Evolutionary conservation across 2,888 invertebrate species (phyloP).

Genomic region (Nephrotoma guestfalica): DNA sequence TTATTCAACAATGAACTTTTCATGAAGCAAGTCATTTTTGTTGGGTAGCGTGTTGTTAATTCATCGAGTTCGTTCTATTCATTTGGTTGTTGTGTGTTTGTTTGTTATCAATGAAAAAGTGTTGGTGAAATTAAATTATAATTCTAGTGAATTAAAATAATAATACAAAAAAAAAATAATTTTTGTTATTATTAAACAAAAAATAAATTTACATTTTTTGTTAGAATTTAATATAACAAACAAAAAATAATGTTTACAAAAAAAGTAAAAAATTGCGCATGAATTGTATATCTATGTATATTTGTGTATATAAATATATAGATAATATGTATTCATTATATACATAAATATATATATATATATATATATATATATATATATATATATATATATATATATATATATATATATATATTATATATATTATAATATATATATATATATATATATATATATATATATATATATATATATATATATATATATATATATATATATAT

Average conservation of each 20-base stretch:
- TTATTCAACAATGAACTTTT: background rate
- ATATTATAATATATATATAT: background rate
- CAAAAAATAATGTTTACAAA: background rate
- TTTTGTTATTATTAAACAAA: background rate
- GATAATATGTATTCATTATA: background rate
- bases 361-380: background rate
- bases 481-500: background rate
- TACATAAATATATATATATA: background rate
- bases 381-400: too few species aligned
- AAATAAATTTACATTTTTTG: background rate
- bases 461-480: background rate
- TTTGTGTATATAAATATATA: background rate
- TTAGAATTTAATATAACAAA: background rate
- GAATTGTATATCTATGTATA: background rate
- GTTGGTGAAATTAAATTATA: background rate
- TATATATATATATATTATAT: background rate
- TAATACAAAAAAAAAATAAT: background rate
- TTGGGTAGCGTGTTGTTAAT: background rate
- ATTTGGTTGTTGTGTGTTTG: background rate
- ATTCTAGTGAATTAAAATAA: background rate
- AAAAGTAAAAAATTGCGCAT: background rate
- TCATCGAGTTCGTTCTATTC: background rate
- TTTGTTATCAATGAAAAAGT: background rate
- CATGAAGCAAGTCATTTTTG: background rate
- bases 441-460: background rate